Evolutionary conservation across 2,113 vertebrate species (phyloP), one percentile per base, ranked within the genome.

Genomic region (Dipodomys ordii): DNA sequence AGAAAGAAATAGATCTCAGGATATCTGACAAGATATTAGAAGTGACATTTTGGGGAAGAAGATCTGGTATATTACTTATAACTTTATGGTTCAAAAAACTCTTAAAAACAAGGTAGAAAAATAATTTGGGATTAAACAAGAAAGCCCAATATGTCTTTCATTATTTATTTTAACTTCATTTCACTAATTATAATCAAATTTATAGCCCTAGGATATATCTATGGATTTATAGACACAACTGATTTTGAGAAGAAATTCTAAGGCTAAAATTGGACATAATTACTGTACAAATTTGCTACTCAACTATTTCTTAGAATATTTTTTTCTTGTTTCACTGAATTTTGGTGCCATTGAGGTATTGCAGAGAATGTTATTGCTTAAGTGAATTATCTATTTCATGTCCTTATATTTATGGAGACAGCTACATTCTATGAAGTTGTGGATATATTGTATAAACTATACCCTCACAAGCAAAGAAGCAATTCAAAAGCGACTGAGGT

Each of bases 41-140:
- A n/a, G 3, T 39, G 18, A 39, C n/a, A 0, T 10, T 39, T 53
- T 0, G 8, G 5, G 6, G 0, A 18, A 3, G 7, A 16, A 3
- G 7, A 16, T 27, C 9, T 62, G 15, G 20, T 12, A 22, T 27
- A 73, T 30, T 35, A 16, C 3, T 49, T 46, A 28, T 64, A 39
- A 39, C 35, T 39, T 74, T 67, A 53, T 12, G 2, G 6, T 71
- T 92, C 49, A 49, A 35, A 80, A 44, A 72, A 30, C 10, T 35
- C 3, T 62, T 71, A 64, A 62, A 80, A 35, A 46, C 0, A 49
- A 49, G 23, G 3, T 39, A 12, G 28, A 49, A 2, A 16, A 69
- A n/a, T 49, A 71, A 92, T 57, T 49, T 83, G 1, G 6, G 27
- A 7, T 12, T 77, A n/a, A 35, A 23, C 9, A 87, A 77, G 3